These are phyloP conservation scores for Reticulitermes speratus DNA, from an alignment of 1,140 invertebrate genomes.

Conservation along the genomic window DNA sequence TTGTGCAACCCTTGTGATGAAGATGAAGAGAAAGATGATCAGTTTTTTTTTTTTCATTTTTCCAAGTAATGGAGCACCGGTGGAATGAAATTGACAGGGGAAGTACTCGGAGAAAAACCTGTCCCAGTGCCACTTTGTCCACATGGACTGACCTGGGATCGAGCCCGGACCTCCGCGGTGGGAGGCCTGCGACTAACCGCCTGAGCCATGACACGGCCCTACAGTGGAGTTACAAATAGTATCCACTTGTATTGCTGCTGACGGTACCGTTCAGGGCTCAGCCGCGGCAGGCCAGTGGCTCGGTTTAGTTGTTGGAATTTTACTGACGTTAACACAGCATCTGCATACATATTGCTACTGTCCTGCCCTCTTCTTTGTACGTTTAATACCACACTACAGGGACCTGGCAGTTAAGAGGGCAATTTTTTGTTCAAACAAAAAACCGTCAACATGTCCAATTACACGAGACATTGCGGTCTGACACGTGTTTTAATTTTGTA, in stretches of 20 bases:
- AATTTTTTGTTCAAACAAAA: background rate
- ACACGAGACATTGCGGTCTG: background rate
- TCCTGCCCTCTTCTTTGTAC: background rate
- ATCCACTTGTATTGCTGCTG: background rate
- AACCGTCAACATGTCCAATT: background rate
- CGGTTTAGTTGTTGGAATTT: background rate
- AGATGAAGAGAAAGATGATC: no score
- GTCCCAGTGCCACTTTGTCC: no score
- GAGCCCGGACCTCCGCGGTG: no score
- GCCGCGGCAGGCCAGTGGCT: background rate
- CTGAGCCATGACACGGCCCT: no score
- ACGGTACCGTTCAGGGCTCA: background rate
- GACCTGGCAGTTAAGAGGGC: background rate
- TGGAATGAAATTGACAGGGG: no score
- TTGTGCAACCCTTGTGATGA: no score
- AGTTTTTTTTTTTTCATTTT: no score
- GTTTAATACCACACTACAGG: background rate
- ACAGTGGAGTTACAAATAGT: background rate
- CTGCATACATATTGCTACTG: background rate
- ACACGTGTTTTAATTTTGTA: no score
- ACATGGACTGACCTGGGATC: no score
- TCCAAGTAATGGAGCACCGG: no score
- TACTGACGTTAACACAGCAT: background rate
- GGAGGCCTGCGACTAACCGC: no score
- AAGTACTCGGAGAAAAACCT: no score